A percentile compares a stretch with the other conserved stretches of the same genome.
Conservation (phyloP, 2,888 invertebrate species). For the Anarsia innoxiella region DNA sequence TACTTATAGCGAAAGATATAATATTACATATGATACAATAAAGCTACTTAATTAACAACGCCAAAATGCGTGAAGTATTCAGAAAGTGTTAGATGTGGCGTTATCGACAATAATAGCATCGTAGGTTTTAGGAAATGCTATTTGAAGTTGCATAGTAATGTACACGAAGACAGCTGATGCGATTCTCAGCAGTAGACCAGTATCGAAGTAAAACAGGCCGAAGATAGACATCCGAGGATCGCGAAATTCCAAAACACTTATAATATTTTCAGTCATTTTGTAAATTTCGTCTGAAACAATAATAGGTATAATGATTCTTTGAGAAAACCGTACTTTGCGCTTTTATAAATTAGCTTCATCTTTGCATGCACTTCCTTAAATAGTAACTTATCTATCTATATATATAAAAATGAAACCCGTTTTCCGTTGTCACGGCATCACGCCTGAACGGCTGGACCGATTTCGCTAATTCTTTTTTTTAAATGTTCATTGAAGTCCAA, state of each 20-base stretch:
- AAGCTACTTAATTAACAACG: not conserved
- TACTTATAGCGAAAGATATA: too few species aligned
- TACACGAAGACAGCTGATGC: slow-evolving; percentile 44
- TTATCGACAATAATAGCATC: slow-evolving; percentile 1
- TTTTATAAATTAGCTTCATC: too few species aligned
- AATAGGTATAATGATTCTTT: too few species aligned
- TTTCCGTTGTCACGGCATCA: too few species aligned
- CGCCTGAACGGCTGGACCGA: too few species aligned
- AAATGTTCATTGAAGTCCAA: too few species aligned
- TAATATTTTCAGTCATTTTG: slow-evolving; percentile 32
- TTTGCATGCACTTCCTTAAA: too few species aligned
- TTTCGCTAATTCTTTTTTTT: too few species aligned
- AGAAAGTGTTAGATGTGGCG: not conserved
- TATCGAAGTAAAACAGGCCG: slow-evolving; percentile 31
- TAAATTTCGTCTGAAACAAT: slow-evolving; percentile 37
- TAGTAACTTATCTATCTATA: too few species aligned
- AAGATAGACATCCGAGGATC: slow-evolving; percentile 31
- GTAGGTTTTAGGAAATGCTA: slow-evolving; percentile 31
- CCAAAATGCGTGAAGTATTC: not conserved
- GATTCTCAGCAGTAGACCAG: slow-evolving; percentile 30
- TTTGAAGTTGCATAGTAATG: slow-evolving; percentile 45
- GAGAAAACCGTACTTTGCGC: too few species aligned
- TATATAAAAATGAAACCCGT: too few species aligned
- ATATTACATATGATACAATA: too few species aligned
- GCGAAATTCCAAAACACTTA: slow-evolving; percentile 30